phyloP scores from a whole-genome alignment of 2,113 vertebrate genomes.

The Hippopotamus amphibius region DNA sequence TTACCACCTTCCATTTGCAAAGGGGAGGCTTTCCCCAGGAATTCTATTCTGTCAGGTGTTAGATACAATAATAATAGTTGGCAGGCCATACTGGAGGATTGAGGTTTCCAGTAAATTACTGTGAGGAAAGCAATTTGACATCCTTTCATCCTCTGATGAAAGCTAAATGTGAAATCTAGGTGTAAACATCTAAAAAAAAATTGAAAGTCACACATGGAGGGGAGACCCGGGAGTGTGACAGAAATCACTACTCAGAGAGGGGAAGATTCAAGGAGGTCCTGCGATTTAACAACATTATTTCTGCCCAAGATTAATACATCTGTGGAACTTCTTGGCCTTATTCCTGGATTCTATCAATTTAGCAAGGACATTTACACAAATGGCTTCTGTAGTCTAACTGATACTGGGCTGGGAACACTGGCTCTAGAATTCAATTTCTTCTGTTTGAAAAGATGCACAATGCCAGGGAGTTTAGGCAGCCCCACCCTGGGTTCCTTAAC shows the following conservation, averaged over 20 bases:
- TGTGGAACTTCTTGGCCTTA: background rate
- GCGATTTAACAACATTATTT: constrained; percentile 40
- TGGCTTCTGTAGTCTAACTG: constrained; percentile 3
- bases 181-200: constrained; percentile 72
- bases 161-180: constrained; percentile 75
- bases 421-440: background rate
- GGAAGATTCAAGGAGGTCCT: background rate
- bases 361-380: constrained; percentile 41
- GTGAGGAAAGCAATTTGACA: constrained; percentile 81
- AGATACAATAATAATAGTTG: constrained; percentile 73
- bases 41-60: constrained; percentile 52
- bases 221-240: background rate
- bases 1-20: constrained; percentile 57
- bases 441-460: background rate
- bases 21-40: constrained; percentile 46
- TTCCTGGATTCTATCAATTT: constrained; percentile 59
- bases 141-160: constrained; percentile 75
- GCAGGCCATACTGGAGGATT: constrained; percentile 18
- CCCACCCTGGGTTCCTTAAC: background rate
- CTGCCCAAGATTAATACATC: constrained; percentile 60
- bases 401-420: background rate
- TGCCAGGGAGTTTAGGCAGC: background rate
- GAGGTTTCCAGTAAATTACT: constrained; percentile 73
- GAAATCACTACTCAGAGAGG: background rate
- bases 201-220: constrained; percentile 59